Evolutionary conservation across 1,140 invertebrate genomes (phyloP), one percentile per base, ranked within the genome.

Genomic region (Oedothorax gibbosus): DNA sequence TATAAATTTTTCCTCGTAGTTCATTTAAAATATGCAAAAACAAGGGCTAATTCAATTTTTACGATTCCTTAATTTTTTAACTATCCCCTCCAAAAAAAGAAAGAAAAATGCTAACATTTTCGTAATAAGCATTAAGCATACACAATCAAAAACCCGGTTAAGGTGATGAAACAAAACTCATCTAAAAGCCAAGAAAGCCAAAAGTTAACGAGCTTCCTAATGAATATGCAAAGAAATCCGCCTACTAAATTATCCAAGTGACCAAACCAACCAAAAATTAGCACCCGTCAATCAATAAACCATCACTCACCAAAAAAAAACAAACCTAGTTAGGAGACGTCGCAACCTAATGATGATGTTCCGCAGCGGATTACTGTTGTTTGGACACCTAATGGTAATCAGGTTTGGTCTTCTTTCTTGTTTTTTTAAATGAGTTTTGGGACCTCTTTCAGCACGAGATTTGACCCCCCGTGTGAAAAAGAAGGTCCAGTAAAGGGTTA

Each of bases 361-460:
- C 20, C 50, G 14, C 18, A 50, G 64, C 20, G 57, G 78, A 81
- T 71, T 69, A 81, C 66, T 56, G 78, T 71, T 69, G 66, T 71
- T 81, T 81, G 65, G 78, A 81, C 78, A 71, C 78, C 66, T n/a
- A 71, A 57, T 18, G 56, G 60, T 54, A n/a, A 57, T 56, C 53
- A 60, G 56, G 71, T n/a, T 53, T 71, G 49, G 62, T 20, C 60
- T 35, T 20, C 73, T n/a, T 62, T 11, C n/a, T 53, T 62, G 77
- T 81, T 51, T 81, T 81, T 71, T 81, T n/a, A n/a, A n/a, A 71
- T 81, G 78, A 81, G 78, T 71, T 21, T 20, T 81, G n/a, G n/a
- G 78, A 81, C 78, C 77, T 54, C n/a, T n/a, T 7, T 18, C 54
- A 53, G 69, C 78, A 81, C 78, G 78, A 69, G 54, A 65, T n/a